Percentiles rank a stretch among this genome's conserved stretches.
phyloP scores from a whole-genome alignment of 2,797 vertebrate species.

The Danio jaintianensis region DNA sequence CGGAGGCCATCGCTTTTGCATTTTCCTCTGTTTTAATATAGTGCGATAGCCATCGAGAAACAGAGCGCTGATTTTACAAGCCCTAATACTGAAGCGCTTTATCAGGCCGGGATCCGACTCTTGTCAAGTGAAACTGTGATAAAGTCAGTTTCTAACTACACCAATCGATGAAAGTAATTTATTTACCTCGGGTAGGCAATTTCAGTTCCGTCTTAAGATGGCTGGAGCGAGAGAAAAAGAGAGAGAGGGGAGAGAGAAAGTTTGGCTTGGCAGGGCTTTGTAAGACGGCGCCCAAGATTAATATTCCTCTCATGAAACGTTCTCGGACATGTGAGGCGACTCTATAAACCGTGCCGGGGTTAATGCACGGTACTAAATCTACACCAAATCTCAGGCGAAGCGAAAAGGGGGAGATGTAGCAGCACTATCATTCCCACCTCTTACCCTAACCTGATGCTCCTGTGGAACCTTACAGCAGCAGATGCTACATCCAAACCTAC shows the following conservation, averaged over 20 bases:
- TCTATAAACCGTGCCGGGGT: constrained; percentile 82
- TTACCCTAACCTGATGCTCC: constrained; percentile 11
- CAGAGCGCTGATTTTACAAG: constrained; percentile 64
- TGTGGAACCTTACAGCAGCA: background rate
- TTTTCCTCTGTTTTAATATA: constrained; percentile 71
- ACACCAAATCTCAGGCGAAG: constrained; percentile 46
- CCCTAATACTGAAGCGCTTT: constrained; percentile 56
- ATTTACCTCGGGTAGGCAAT: constrained; percentile 80
- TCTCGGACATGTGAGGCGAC: constrained; percentile 71
- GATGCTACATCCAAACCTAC: constrained; percentile 14
- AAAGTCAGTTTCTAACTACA: constrained; percentile 82
- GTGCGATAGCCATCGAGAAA: constrained; percentile 71
- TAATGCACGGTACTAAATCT: constrained; percentile 73
- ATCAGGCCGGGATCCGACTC: constrained; percentile 78
- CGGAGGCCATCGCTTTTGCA: constrained; percentile 47
- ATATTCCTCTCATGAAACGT: constrained; percentile 76
- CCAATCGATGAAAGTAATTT: constrained; percentile 85
- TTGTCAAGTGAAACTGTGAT: constrained; percentile 82
- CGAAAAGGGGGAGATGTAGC: background rate
- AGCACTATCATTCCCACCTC: constrained; percentile 15
- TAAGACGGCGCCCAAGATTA: constrained; percentile 79
- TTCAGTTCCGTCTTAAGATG: constrained; percentile 75
- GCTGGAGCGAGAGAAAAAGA: constrained; percentile 44
- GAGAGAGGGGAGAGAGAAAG: constrained; percentile 27
- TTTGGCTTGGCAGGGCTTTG: constrained; percentile 55